These are phyloP conservation scores for Epinephelus moara DNA, from an alignment of 2,113 vertebrate species.

Conservation along the genomic window DNA sequence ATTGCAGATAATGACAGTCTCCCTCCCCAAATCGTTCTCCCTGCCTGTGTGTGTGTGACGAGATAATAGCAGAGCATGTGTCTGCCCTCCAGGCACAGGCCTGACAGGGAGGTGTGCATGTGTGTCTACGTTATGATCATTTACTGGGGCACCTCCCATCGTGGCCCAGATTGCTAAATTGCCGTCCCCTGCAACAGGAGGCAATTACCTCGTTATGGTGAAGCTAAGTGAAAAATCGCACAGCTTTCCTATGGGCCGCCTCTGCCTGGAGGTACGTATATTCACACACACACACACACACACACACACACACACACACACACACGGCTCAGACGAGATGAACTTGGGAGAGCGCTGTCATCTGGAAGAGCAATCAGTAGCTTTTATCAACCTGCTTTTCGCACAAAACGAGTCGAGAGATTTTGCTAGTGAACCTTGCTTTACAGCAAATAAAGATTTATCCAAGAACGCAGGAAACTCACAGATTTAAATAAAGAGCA, in stretches of 20 bases:
- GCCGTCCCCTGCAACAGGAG: conserved; percentile 74
- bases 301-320: background rate
- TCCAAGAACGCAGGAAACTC: background rate
- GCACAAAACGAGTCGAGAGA: conserved; percentile 35
- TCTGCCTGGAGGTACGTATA: conserved; percentile 52
- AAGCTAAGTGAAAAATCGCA: conserved; percentile 75
- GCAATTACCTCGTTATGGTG: conserved; percentile 81
- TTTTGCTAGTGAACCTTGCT: conserved; percentile 8
- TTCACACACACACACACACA: conserved; percentile 29
- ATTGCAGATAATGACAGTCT: conserved; percentile 75
- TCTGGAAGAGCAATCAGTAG: conserved; percentile 53
- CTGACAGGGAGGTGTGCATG: conserved; percentile 71
- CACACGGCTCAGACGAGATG: background rate
- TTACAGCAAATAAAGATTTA: conserved; percentile 16
- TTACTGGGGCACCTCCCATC: conserved; percentile 65
- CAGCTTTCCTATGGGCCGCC: conserved; percentile 48
- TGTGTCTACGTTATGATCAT: conserved; percentile 56
- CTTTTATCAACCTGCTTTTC: conserved; percentile 45
- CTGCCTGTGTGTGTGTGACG: conserved; percentile 31
- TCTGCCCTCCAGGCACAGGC: conserved; percentile 73
- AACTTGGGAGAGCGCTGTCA: conserved; percentile 16
- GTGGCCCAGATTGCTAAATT: conserved; percentile 68
- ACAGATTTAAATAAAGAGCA: conserved; percentile 17
- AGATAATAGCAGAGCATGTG: conserved; percentile 80
- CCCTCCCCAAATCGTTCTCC: conserved; percentile 43